Percentiles rank a stretch among this genome's conserved stretches.
Evolutionary conservation across 2,888 invertebrate genomes (phyloP).

Genomic region (Clunio marinus): DNA sequence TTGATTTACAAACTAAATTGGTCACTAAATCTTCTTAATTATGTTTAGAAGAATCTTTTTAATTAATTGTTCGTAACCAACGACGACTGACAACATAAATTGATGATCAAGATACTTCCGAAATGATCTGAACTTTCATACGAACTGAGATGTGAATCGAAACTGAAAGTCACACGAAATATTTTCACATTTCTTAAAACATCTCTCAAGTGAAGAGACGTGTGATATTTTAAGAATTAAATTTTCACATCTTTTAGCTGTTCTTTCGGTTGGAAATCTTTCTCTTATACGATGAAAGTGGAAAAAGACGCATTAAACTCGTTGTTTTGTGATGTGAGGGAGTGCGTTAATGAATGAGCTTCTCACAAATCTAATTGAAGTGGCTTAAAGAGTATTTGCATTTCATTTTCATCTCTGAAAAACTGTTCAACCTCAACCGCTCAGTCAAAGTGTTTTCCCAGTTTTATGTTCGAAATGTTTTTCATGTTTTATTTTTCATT

Average conservation of each 20-base stretch:
- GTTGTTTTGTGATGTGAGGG: neutral
- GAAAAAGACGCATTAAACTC: neutral
- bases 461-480: too few relatives aligned
- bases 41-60: neutral
- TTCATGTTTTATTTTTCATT: too few relatives aligned
- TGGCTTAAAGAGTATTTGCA: too few relatives aligned
- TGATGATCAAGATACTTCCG: too few relatives aligned
- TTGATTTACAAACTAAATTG: neutral
- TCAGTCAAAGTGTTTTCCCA: too few relatives aligned
- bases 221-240: conserved; percentile 32
- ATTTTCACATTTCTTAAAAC: neutral
- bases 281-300: neutral
- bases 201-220: too few relatives aligned
- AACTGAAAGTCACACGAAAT: conserved; percentile 23
- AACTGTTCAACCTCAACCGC: too few relatives aligned
- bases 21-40: conserved; percentile 2
- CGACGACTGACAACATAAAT: too few relatives aligned
- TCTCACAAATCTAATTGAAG: too few relatives aligned
- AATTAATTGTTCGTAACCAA: neutral
- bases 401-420: too few relatives aligned
- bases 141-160: conserved; percentile 14
- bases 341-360: neutral
- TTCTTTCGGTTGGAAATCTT: conserved; percentile 9
- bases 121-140: neutral
- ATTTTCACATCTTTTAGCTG: neutral